Percentiles rank a stretch among this genome's conserved stretches.
Conservation (phyloP, 2,797 vertebrate species). For the Channallabes apus region DNA sequence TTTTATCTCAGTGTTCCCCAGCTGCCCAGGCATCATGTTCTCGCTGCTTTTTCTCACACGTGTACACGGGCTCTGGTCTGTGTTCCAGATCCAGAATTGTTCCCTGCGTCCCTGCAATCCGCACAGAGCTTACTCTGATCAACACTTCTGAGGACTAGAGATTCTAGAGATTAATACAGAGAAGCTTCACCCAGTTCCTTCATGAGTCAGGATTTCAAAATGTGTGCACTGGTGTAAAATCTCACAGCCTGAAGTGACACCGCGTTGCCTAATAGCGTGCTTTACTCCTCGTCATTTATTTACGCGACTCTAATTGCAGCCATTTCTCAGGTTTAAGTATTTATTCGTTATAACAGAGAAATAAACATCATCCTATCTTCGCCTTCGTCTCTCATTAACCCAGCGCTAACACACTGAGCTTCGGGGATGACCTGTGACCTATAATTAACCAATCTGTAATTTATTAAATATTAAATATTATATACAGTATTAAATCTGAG, state of each 20-base stretch:
- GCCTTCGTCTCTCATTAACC: slow-evolving; percentile 55
- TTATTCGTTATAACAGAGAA: slow-evolving; percentile 63
- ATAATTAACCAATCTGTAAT: slow-evolving; percentile 63
- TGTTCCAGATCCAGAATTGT: background rate
- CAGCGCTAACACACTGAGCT: slow-evolving; percentile 66
- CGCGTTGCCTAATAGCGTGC: background rate
- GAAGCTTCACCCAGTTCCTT: background rate
- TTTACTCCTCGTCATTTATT: slow-evolving; percentile 62
- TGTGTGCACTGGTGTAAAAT: background rate
- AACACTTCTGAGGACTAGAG: background rate
- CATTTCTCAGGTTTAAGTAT: slow-evolving; percentile 66
- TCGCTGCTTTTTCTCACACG: background rate
- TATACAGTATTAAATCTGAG: background rate
- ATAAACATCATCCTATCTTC: slow-evolving; percentile 29
- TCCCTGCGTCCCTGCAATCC: background rate
- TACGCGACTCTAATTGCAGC: slow-evolving; percentile 67
- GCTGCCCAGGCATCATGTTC: background rate
- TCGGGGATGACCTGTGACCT: slow-evolving; percentile 62
- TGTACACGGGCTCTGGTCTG: background rate
- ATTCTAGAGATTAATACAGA: background rate
- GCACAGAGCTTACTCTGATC: background rate
- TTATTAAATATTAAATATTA: slow-evolving; percentile 66
- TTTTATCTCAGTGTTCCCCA: background rate
- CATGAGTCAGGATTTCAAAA: background rate
- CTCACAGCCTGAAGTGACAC: background rate